Evolutionary conservation across 1,140 invertebrate species (phyloP), one percentile per base, ranked within the genome.

Genomic region (Vollenhovia emeryi): DNA sequence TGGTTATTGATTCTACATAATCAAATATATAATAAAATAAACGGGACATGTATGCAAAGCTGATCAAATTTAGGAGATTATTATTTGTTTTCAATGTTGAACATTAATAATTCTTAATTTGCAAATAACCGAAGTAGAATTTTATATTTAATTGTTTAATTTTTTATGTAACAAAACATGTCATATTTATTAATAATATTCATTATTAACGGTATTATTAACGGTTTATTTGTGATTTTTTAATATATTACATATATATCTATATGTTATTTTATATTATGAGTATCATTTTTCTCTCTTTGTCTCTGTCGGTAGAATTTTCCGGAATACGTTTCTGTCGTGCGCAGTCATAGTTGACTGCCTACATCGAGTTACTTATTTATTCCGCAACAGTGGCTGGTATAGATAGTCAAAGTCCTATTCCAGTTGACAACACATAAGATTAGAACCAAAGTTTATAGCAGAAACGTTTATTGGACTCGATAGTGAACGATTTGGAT

Each of bases 371-470:
- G 30, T 68, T 68, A 9, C 21, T 9, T 69, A 36, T 79, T 68
- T 79, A 79, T 69, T 55, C 3, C 13, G 8, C 9, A 52, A 6
- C 21, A 55, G 40, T 68, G 48, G 27, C 24, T 40, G 33, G 11
- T 24, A 15, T 21, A 52, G 45, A 27, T 60, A 73, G 43, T 52
- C 27, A 15, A 21, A 76, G 6, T 50, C n/a, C 7, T 52, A 43
- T 71, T 71, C 43, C 36, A 73, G 11, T 69, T 68, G 33, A 55
- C 45, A 18, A 52, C 13, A 68, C 15, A 21, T 69, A 6, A 57
- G 66, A 82, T 71, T 82, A 73, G 27, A 82, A 71, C 4, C 9
- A 71, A 43, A 78, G 36, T 52, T 80, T 57, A 82, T 82, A 33
- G 50, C 27, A 71, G 15, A 3, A 45, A 13, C 64, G 15, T 80